These are phyloP conservation scores for Pontoporia blainvillei DNA, from an alignment of 2,113 vertebrate genomes.

Conservation along the genomic window DNA sequence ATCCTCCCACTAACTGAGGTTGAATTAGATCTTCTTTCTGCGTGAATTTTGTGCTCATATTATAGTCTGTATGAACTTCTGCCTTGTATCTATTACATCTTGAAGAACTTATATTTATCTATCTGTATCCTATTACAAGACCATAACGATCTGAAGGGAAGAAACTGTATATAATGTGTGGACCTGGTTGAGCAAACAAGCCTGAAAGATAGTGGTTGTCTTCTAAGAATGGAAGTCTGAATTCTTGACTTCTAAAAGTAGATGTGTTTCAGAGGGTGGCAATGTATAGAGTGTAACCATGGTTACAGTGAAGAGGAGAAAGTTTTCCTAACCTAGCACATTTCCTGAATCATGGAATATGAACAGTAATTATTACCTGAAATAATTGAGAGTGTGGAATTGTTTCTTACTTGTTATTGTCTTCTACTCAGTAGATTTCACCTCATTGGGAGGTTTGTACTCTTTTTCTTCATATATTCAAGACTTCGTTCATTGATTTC, in stretches of 20 bases:
- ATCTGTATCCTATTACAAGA: not conserved
- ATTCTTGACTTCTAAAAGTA: not conserved
- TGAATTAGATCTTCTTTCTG: not conserved
- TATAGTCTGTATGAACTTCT: not conserved
- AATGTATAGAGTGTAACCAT: not conserved
- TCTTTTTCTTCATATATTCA: not conserved
- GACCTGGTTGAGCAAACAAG: not conserved
- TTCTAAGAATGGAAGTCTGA: not conserved
- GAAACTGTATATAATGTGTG: not conserved
- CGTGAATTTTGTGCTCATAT: too few relatives aligned
- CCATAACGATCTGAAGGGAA: not conserved
- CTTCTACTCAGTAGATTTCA: not conserved
- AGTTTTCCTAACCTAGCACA: not conserved
- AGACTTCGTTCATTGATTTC: not conserved
- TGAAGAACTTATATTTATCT: not conserved
- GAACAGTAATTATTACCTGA: not conserved
- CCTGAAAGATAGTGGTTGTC: not conserved
- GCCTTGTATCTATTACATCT: not conserved
- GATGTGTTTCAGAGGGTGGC: not conserved
- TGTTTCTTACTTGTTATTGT: not conserved
- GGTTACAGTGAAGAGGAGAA: not conserved
- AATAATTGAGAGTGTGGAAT: not conserved
- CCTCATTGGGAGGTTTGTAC: not conserved
- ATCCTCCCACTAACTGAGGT: not conserved
- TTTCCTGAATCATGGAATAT: not conserved